phyloP scores from a whole-genome alignment of 2,797 vertebrate species.

The Cossypha heuglini region DNA sequence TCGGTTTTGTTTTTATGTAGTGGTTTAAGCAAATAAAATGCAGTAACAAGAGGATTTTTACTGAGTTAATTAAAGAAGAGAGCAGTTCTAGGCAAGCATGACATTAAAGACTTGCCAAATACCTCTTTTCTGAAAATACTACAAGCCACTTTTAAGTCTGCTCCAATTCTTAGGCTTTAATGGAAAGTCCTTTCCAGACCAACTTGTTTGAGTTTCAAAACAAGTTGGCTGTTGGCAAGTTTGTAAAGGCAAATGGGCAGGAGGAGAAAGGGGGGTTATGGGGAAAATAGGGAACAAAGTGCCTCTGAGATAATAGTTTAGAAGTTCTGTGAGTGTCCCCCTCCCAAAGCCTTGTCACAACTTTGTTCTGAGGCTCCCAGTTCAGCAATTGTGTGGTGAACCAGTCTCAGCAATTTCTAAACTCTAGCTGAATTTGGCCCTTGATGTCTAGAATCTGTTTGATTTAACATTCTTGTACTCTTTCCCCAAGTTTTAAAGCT shows the following conservation, averaged over 20 bases:
- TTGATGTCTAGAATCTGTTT: background rate
- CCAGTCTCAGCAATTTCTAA: background rate
- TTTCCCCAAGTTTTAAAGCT: slow-evolving; percentile 11
- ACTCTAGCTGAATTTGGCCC: background rate
- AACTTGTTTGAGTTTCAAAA: slow-evolving; percentile 39
- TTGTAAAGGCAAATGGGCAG: background rate
- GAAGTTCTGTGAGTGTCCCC: background rate
- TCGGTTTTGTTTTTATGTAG: slow-evolving; percentile 22
- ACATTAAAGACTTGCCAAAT: slow-evolving; percentile 61
- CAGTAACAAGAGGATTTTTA: slow-evolving; percentile 49
- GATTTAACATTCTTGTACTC: background rate
- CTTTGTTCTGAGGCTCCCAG: background rate
- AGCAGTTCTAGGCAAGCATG: slow-evolving; percentile 54
- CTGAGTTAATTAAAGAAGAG: slow-evolving; percentile 55
- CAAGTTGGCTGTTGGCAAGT: background rate
- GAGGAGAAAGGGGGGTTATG: background rate
- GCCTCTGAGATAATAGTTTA: background rate
- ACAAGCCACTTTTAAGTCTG: slow-evolving; percentile 44
- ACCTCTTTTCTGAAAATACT: slow-evolving; percentile 53
- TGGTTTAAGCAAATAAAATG: slow-evolving; percentile 48
- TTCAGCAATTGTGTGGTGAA: background rate
- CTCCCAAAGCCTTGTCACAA: background rate
- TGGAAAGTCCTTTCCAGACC: slow-evolving; percentile 49
- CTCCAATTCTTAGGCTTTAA: slow-evolving; percentile 25
- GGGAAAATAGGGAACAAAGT: background rate